Percentiles rank a stretch among this genome's conserved stretches.
These are phyloP conservation scores for Corythaixoides concolor DNA, from an alignment of 2,113 vertebrate species.

Conservation along the genomic window DNA sequence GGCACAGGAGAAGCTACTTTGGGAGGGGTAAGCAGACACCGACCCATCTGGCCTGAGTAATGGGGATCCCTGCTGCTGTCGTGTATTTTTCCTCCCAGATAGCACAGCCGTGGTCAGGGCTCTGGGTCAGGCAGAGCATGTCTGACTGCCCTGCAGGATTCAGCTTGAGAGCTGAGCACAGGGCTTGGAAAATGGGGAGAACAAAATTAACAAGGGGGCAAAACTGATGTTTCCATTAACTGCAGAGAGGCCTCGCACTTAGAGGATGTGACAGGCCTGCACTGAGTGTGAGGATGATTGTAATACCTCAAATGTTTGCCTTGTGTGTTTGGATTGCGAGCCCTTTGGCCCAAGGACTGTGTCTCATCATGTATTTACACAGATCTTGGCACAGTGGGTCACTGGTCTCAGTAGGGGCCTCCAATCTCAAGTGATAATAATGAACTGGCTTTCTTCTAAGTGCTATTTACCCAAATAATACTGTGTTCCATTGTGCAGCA, in stretches of 20 bases:
- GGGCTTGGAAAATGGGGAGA: background rate
- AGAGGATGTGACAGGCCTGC: background rate
- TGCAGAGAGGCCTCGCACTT: background rate
- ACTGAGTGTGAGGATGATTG: background rate
- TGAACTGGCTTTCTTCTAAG: slow-evolving; percentile 35
- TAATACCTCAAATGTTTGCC: slow-evolving; percentile 44
- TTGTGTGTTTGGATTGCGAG: slow-evolving; percentile 40
- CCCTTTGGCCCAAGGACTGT: slow-evolving; percentile 36
- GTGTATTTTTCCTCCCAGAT: background rate
- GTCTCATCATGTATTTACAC: slow-evolving; percentile 41
- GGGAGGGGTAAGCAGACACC: background rate
- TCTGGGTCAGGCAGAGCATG: background rate
- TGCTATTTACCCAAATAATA: slow-evolving; percentile 44
- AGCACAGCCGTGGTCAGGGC: background rate
- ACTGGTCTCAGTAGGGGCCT: background rate
- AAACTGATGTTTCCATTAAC: slow-evolving; percentile 1
- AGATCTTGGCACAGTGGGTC: slow-evolving; percentile 26
- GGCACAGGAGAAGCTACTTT: background rate
- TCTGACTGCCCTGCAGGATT: background rate
- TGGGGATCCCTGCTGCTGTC: background rate
- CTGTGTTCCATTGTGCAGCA: background rate
- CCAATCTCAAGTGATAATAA: slow-evolving; percentile 49
- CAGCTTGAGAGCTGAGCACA: background rate
- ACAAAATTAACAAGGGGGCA: background rate
- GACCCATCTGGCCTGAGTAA: background rate